Evolutionary conservation across 2,113 vertebrate genomes (phyloP).

Genomic region (Macrotus californicus): DNA sequence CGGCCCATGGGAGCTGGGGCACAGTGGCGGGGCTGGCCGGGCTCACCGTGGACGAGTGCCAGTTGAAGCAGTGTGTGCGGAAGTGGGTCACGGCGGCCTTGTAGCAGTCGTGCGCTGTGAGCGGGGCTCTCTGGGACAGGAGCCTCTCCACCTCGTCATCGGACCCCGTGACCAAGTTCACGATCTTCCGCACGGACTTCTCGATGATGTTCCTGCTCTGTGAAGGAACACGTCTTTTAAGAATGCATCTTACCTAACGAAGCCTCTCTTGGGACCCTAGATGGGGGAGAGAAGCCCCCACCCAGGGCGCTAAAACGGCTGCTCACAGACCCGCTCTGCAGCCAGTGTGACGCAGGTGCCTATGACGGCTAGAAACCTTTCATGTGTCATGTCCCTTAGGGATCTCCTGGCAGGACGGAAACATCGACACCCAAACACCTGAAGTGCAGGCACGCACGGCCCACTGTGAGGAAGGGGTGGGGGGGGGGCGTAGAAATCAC

Average conservation of each 20-base stretch:
- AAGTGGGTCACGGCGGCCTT: constrained; percentile 80
- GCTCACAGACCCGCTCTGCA: fast-evolving
- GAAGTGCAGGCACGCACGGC: too few relatives aligned
- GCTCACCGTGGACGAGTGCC: constrained; percentile 87
- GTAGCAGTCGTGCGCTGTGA: constrained; percentile 87
- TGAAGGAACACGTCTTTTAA: neutral
- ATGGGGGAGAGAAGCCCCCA: fast-evolving
- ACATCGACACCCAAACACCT: neutral
- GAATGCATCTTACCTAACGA: fast-evolving
- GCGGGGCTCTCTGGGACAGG: constrained; percentile 75
- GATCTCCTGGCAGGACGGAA: neutral
- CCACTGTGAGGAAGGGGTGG: neutral
- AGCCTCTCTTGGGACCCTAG: neutral
- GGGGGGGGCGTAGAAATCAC: too few relatives aligned
- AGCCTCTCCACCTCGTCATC: constrained; percentile 65
- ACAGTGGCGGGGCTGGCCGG: too few relatives aligned
- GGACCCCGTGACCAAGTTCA: constrained; percentile 77
- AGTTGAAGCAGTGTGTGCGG: constrained; percentile 93
- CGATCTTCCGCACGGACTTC: constrained; percentile 82
- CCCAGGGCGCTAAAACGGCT: fast-evolving
- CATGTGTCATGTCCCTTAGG: neutral
- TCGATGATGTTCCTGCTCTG: constrained; percentile 83
- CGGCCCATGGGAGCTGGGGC: fast-evolving
- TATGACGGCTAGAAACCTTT: neutral
- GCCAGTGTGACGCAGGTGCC: fast-evolving